A percentile compares a stretch with the other conserved stretches of the same genome.
Evolutionary conservation across 2,797 vertebrate species (phyloP).

Genomic region (Staurois parvus): DNA sequence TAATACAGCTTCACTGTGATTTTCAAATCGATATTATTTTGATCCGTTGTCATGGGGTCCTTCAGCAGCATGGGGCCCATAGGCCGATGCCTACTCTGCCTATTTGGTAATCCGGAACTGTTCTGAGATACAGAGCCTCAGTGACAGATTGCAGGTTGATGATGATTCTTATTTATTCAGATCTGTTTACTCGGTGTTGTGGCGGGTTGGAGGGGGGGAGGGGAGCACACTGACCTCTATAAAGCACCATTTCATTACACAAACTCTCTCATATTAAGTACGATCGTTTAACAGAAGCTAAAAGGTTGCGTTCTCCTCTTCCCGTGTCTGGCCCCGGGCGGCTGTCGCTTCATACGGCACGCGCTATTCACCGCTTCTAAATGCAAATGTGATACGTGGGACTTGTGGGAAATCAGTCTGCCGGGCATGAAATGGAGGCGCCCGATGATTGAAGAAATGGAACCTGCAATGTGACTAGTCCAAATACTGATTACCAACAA

Average conservation of each 20-base stretch:
- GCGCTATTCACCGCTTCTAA: neutral
- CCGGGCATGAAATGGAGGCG: neutral
- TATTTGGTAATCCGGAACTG: too few species aligned
- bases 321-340: neutral
- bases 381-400: neutral
- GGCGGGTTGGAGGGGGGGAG: too few species aligned
- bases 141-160: too few species aligned
- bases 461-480: neutral
- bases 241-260: neutral
- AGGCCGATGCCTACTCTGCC: too few species aligned
- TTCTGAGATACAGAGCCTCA: too few species aligned
- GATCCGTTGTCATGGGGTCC: too few species aligned
- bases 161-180: too few species aligned
- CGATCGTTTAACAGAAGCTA: neutral
- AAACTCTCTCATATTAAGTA: neutral
- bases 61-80: too few species aligned
- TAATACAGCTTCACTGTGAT: too few species aligned
- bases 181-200: neutral
- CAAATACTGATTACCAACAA: neutral
- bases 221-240: neutral
- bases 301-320: neutral
- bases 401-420: conserved; percentile 5
- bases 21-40: too few species aligned
- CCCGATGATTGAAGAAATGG: neutral
- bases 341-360: neutral